A percentile compares a stretch with the other conserved stretches of the same genome.
These are phyloP conservation scores for Lethrus apterus DNA, from an alignment of 1,140 invertebrate genomes.

Conservation along the genomic window DNA sequence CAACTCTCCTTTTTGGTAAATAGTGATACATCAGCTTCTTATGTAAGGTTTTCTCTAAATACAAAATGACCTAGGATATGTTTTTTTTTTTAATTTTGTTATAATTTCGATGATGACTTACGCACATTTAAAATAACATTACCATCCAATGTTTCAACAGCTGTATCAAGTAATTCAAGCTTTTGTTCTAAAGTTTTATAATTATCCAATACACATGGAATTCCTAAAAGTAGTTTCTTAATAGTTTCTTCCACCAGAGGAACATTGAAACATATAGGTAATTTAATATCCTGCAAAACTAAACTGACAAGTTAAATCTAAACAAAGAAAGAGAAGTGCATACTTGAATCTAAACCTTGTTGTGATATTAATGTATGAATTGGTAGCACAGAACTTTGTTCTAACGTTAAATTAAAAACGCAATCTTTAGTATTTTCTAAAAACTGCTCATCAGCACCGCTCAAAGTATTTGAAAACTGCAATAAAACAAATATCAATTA, in stretches of 20 bases:
- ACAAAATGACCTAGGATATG: constrained; percentile 27
- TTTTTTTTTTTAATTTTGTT: not conserved
- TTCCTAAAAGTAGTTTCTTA: constrained; percentile 28
- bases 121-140: constrained; percentile 29
- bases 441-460: not conserved
- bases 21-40: constrained; percentile 27
- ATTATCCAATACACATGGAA: constrained; percentile 22
- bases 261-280: constrained; percentile 15
- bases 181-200: constrained; percentile 30
- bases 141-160: constrained; percentile 29
- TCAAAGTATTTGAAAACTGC: constrained; percentile 15
- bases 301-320: constrained; percentile 9
- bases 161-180: constrained; percentile 27
- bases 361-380: constrained; percentile 34
- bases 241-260: constrained; percentile 27
- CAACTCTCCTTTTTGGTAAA: constrained; percentile 27
- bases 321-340: constrained; percentile 6
- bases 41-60: constrained; percentile 27
- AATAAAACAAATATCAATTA: not conserved
- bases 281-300: constrained; percentile 29
- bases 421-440: constrained; percentile 10
- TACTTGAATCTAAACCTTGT: constrained; percentile 22
- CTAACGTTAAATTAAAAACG: constrained; percentile 19
- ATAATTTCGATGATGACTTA: not conserved
- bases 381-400: constrained; percentile 23